A percentile compares a stretch with the other conserved stretches of the same genome.
Conservation (phyloP, 2,888 invertebrate genomes). For the Portevinia maculata region DNA sequence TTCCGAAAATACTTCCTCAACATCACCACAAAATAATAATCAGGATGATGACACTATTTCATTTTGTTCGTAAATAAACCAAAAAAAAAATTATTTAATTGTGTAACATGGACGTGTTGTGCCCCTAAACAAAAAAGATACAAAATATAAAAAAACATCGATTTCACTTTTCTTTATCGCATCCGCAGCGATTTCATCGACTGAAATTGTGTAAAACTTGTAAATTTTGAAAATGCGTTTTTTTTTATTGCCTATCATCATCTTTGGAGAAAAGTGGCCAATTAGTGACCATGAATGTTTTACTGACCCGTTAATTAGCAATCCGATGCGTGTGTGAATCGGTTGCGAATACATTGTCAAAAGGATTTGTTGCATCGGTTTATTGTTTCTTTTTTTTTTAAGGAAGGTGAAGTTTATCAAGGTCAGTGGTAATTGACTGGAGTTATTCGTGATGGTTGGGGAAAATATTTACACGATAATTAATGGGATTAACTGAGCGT, state of each 20-base stretch:
- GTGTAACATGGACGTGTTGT: no score
- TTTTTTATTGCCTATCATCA: neutral
- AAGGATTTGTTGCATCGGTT: slow-evolving; percentile 5
- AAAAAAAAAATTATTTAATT: neutral
- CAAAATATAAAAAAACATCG: neutral
- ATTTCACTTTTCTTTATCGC: slow-evolving; percentile 18
- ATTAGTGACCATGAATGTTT: slow-evolving; percentile 26
- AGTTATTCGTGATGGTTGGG: no score
- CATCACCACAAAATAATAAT: neutral
- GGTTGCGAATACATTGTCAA: slow-evolving; percentile 1
- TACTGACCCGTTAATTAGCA: slow-evolving; percentile 24
- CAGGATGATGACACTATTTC: slow-evolving; percentile 12
- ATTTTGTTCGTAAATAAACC: neutral
- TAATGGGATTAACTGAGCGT: no score
- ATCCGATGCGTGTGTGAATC: neutral
- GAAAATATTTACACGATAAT: no score
- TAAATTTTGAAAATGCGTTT: neutral
- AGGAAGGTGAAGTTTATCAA: neutral
- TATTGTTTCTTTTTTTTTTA: neutral
- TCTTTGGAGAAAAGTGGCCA: slow-evolving; percentile 1
- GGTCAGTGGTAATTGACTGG: neutral
- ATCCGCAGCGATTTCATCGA: neutral
- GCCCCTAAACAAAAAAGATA: neutral
- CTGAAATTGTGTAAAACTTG: neutral
- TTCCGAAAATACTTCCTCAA: slow-evolving; percentile 29